Evolutionary conservation across 1,140 invertebrate species (phyloP).

Genomic region (Ephestia elutella): DNA sequence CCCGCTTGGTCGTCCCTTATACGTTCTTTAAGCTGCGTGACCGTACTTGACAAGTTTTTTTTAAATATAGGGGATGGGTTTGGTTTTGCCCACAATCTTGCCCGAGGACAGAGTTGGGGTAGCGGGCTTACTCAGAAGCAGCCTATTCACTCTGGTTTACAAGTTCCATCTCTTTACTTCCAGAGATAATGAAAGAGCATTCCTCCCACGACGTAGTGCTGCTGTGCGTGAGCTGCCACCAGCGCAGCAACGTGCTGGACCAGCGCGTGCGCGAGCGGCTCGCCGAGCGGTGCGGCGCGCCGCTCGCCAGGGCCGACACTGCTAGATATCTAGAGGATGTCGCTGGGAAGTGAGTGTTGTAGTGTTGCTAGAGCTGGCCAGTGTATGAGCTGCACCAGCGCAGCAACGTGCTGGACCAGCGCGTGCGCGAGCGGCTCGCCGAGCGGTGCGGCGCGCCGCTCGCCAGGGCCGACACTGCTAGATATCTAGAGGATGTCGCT

Average conservation of each 20-base stretch:
- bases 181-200: constrained; percentile 86
- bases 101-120: too few species aligned
- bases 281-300: constrained; percentile 79
- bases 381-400: constrained; percentile 82
- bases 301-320: constrained; percentile 44
- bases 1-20: too few species aligned
- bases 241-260: constrained; percentile 82
- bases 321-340: constrained; percentile 33
- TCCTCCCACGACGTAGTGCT: constrained; percentile 88
- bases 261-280: constrained; percentile 77
- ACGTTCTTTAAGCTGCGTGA: too few species aligned
- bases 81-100: too few species aligned
- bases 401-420: constrained; percentile 81
- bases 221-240: constrained; percentile 84
- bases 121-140: too few species aligned
- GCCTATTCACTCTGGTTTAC: too few species aligned
- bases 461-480: constrained; percentile 15
- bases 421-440: constrained; percentile 78
- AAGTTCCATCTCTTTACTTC: too few species aligned
- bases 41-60: too few species aligned
- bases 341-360: constrained; percentile 33
- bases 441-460: constrained; percentile 79
- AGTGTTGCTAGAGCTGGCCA: too few species aligned
- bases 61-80: too few species aligned
- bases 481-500: constrained; percentile 32